Percentiles rank a stretch among this genome's conserved stretches.
phyloP scores from a whole-genome alignment of 1,140 invertebrate species.

The Penaeus japonicus region DNA sequence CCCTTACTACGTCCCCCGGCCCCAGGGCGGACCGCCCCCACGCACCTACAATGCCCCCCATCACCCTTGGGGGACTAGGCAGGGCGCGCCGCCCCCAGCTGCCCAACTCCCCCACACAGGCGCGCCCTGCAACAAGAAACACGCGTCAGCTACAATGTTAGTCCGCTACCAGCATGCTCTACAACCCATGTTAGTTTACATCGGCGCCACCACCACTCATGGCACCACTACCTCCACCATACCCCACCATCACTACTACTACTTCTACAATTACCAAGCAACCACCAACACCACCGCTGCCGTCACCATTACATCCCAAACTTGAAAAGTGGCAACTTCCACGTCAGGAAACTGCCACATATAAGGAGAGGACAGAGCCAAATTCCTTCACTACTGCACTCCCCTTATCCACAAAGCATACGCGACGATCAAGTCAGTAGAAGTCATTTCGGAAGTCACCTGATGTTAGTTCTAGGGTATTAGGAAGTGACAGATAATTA shows the following conservation, averaged over 20 bases:
- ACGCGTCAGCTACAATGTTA: conserved; percentile 43
- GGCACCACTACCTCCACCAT: neutral
- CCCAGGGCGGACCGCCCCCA: conserved; percentile 14
- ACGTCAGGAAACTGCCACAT: too few relatives aligned
- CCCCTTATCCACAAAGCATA: too few relatives aligned
- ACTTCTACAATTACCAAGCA: neutral
- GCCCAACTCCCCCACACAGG: conserved; percentile 37
- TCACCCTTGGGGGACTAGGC: conserved; percentile 27
- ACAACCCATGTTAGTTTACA: neutral
- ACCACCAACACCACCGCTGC: too few relatives aligned
- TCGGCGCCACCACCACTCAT: neutral
- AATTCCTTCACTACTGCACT: too few relatives aligned
- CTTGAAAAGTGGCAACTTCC: too few relatives aligned
- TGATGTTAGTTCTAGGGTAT: too few relatives aligned
- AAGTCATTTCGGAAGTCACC: too few relatives aligned
- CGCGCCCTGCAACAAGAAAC: conserved; percentile 56
- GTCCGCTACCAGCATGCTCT: conserved; percentile 31
- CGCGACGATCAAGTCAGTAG: too few relatives aligned
- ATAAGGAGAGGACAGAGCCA: too few relatives aligned
- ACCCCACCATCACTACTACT: neutral
- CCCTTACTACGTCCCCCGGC: conserved; percentile 3
- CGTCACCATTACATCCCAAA: too few relatives aligned
- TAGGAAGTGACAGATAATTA: too few relatives aligned
- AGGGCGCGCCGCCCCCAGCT: conserved; percentile 47
- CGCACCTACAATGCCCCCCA: conserved; percentile 28